Conservation (phyloP, 2,113 vertebrate genomes). For the Martes martes region DNA sequence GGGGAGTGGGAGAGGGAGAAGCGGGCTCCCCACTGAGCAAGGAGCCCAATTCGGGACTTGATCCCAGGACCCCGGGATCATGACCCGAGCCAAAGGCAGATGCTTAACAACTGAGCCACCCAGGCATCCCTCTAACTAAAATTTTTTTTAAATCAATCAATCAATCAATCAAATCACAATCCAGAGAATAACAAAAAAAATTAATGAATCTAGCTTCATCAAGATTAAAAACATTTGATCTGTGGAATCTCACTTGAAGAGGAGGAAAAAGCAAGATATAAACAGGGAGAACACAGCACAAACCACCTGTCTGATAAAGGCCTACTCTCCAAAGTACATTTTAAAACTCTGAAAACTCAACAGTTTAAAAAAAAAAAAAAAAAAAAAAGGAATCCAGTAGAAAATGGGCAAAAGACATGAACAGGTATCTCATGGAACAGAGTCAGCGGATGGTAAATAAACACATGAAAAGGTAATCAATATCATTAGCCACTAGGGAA, state of each 20-base stretch:
- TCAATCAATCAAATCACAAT: neutral
- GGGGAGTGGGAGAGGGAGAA: no score
- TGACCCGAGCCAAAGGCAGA: no score
- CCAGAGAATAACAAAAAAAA: neutral
- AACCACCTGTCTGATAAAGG: neutral
- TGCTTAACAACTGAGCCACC: no score
- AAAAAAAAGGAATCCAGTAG: neutral
- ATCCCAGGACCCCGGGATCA: no score
- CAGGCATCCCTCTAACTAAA: no score
- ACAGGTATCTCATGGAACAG: neutral
- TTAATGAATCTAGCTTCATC: no score
- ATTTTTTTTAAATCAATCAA: no score
- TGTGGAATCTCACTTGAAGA: neutral
- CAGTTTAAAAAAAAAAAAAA: neutral
- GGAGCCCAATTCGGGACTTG: no score
- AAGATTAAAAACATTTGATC: no score
- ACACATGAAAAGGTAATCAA: neutral
- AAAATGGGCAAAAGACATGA: neutral
- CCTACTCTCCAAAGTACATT: neutral
- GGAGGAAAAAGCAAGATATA: neutral
- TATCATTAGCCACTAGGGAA: neutral
- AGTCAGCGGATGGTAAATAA: neutral
- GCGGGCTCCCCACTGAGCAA: no score
- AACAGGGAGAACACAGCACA: neutral
- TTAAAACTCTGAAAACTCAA: neutral